Evolutionary conservation across 2,797 vertebrate genomes (phyloP).

Genomic region (Enteromius trimaculatus): DNA sequence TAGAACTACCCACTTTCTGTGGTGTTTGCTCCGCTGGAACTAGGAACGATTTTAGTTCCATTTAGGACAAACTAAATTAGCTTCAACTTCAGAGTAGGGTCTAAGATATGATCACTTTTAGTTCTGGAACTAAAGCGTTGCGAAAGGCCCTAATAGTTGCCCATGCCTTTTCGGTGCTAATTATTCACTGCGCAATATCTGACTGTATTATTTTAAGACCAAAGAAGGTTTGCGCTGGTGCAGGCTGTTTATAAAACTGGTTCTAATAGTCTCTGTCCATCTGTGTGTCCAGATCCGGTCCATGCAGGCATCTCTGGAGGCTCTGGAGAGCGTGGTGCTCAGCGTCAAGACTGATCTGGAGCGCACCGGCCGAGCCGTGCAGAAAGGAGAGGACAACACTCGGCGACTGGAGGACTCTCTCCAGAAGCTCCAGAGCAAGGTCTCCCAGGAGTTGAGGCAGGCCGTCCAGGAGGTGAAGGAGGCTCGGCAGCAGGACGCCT

Average conservation of each 20-base stretch:
- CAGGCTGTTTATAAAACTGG: background rate
- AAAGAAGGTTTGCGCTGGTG: too few species aligned
- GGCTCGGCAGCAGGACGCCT: slow-evolving; percentile 87
- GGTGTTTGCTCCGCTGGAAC: too few species aligned
- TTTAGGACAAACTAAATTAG: too few species aligned
- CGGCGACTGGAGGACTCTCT: slow-evolving; percentile 88
- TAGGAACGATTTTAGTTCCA: too few species aligned
- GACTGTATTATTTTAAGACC: too few species aligned
- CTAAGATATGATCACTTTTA: too few species aligned
- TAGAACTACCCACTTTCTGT: too few species aligned
- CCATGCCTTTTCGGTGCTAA: too few species aligned
- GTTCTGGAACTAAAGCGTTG: too few species aligned
- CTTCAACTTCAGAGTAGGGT: too few species aligned
- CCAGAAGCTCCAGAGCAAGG: slow-evolving; percentile 92
- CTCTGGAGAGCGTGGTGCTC: slow-evolving; percentile 83
- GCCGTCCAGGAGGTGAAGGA: slow-evolving; percentile 91
- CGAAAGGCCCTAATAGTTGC: too few species aligned
- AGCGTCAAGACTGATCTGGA: slow-evolving; percentile 85
- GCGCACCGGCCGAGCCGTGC: slow-evolving; percentile 78
- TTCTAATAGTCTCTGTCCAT: background rate
- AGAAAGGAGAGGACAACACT: slow-evolving; percentile 86
- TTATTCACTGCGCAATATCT: too few species aligned
- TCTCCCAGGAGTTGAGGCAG: slow-evolving; percentile 87
- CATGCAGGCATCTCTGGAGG: slow-evolving; percentile 79
- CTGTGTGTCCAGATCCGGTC: slow-evolving; percentile 81